Percentiles rank a stretch among this genome's conserved stretches.
Evolutionary conservation across 92 coral and sea anemone species (phyloP).

Genomic region (Zoanthus gigantus): DNA sequence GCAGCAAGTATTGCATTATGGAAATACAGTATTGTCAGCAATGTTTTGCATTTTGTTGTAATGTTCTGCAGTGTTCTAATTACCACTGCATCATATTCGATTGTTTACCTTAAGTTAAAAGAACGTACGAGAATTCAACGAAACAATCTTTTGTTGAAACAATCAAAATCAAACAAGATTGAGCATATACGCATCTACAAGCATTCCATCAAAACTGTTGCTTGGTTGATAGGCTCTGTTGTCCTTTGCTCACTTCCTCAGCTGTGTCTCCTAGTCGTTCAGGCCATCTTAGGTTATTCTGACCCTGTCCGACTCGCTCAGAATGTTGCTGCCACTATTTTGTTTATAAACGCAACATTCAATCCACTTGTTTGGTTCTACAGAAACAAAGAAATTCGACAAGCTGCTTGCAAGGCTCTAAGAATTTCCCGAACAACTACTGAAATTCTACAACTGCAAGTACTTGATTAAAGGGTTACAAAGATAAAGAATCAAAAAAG

Average conservation of each 20-base stretch:
- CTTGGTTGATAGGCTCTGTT: slow-evolving; percentile 38
- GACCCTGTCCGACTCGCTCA: slow-evolving; percentile 43
- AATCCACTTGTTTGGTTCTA: slow-evolving; percentile 39
- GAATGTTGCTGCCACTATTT: slow-evolving; percentile 25
- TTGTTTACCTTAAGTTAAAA: slow-evolving; percentile 8
- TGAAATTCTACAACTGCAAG: slow-evolving; percentile 1
- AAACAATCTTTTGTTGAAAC: not conserved
- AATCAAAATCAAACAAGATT: not conserved
- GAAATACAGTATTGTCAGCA: slow-evolving; percentile 28
- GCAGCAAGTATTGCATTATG: slow-evolving; percentile 26
- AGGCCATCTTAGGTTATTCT: slow-evolving; percentile 8
- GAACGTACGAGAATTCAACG: not conserved
- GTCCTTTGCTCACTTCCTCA: slow-evolving; percentile 27
- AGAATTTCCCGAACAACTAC: not conserved
- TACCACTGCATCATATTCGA: slow-evolving; percentile 22
- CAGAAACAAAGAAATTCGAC: slow-evolving; percentile 10
- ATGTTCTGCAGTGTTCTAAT: slow-evolving; percentile 21
- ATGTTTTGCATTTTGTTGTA: slow-evolving; percentile 10
- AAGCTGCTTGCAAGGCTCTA: slow-evolving; percentile 21
- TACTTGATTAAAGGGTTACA: not conserved
- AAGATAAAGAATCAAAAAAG: not conserved
- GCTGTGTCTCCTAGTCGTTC: slow-evolving; percentile 12
- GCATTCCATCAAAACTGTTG: slow-evolving; percentile 32
- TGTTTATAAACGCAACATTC: slow-evolving; percentile 39
- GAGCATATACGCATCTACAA: slow-evolving; percentile 9